A percentile compares a stretch with the other conserved stretches of the same genome.
These are phyloP conservation scores for Gallinago media DNA, from an alignment of 2,113 vertebrate species.

Conservation along the genomic window DNA sequence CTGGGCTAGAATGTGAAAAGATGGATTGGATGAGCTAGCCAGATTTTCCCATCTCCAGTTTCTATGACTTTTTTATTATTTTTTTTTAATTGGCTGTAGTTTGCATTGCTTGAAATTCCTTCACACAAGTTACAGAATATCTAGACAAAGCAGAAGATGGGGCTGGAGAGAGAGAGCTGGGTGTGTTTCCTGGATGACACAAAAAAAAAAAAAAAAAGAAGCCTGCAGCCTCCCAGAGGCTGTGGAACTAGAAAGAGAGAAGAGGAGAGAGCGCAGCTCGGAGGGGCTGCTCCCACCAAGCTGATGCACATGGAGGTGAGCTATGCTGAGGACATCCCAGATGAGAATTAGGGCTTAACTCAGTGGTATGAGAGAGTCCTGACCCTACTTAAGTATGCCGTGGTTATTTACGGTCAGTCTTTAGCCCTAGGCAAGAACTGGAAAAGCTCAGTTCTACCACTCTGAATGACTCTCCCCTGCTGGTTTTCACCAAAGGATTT, in stretches of 20 bases:
- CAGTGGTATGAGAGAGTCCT: neutral
- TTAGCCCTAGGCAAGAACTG: neutral
- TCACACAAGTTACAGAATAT: neutral
- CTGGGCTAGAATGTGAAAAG: neutral
- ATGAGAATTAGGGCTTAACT: neutral
- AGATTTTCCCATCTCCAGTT: neutral
- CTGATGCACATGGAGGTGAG: neutral
- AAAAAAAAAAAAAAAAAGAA: neutral
- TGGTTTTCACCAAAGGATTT: neutral
- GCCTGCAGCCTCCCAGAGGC: slow-evolving; percentile 27
- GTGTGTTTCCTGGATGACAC: slow-evolving; percentile 37
- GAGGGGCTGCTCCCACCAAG: neutral
- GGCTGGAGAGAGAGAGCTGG: neutral
- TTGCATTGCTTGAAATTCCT: neutral
- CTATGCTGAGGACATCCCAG: neutral
- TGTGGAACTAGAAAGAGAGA: slow-evolving; percentile 53
- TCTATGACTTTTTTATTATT: neutral
- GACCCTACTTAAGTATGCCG: neutral
- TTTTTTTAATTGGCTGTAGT: neutral
- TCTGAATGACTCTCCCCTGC: neutral
- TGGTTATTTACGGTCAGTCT: rapidly evolving
- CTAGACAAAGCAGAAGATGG: neutral
- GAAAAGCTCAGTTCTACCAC: neutral
- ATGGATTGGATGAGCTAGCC: neutral
- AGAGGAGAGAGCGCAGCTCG: neutral